Evolutionary conservation across 1,140 invertebrate species (phyloP).

Genomic region (Chironomus tepperi): DNA sequence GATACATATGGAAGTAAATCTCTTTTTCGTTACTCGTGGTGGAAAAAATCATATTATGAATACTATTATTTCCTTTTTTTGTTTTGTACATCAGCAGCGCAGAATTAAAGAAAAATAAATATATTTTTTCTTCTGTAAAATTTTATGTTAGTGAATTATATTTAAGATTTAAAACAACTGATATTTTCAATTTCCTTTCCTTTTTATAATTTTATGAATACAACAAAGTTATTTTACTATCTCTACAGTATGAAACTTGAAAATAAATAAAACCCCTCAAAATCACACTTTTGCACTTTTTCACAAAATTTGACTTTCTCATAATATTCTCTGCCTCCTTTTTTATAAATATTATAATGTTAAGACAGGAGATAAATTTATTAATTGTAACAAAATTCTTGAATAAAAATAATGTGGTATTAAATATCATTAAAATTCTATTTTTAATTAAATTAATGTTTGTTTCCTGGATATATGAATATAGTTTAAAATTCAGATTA

Average conservation of each 20-base stretch:
- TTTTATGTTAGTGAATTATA: slow-evolving; percentile 3
- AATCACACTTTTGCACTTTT: not conserved
- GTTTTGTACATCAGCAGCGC: too few species aligned
- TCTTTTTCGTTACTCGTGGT: not conserved
- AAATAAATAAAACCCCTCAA: not conserved
- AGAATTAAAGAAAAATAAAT: not conserved
- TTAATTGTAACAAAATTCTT: not conserved
- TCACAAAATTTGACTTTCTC: not conserved
- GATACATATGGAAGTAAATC: not conserved
- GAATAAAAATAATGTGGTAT: not conserved
- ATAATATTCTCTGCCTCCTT: not conserved
- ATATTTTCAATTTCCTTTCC: not conserved
- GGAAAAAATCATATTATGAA: not conserved
- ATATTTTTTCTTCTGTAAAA: not conserved
- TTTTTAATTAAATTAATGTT: too few species aligned
- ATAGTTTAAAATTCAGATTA: too few species aligned
- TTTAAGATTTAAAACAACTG: not conserved
- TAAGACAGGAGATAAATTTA: not conserved
- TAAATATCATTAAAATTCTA: not conserved
- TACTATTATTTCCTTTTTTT: too few species aligned
- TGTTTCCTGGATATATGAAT: too few species aligned
- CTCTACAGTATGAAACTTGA: too few species aligned
- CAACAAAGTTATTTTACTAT: not conserved
- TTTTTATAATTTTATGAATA: not conserved
- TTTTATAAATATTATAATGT: slow-evolving; percentile 12